phyloP scores from a whole-genome alignment of 1,140 invertebrate species.

The Drosophila sucinea region DNA sequence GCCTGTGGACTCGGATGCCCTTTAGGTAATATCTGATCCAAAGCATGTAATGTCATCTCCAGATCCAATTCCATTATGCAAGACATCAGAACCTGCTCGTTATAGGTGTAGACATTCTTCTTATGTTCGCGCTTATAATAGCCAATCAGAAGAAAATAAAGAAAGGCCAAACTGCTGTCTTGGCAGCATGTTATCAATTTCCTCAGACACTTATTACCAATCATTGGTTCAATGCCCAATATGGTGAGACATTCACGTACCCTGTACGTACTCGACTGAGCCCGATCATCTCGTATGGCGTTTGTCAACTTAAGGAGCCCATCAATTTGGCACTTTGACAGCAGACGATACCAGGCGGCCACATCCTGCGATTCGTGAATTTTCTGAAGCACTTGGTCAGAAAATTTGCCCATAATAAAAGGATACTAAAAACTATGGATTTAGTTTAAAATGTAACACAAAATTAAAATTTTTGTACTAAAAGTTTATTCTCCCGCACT shows the following conservation, averaged over 20 bases:
- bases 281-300: neutral
- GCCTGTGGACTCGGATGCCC: neutral
- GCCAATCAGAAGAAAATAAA: conserved; percentile 3
- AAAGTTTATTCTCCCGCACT: neutral
- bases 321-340: neutral
- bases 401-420: neutral
- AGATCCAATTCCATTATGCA: conserved; percentile 2
- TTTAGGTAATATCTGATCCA: neutral
- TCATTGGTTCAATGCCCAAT: neutral
- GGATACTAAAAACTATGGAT: neutral
- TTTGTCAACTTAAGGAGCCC: neutral
- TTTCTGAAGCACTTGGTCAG: neutral
- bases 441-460: neutral
- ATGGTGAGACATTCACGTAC: neutral
- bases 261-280: neutral
- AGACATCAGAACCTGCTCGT: neutral
- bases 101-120: neutral
- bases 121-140: neutral
- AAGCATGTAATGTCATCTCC: neutral
- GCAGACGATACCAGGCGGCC: neutral
- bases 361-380: neutral
- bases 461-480: neutral
- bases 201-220: neutral
- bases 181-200: conserved; percentile 1
- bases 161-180: neutral